Evolutionary conservation across 1,140 invertebrate species (phyloP).

Genomic region (Gryon sp.): DNA sequence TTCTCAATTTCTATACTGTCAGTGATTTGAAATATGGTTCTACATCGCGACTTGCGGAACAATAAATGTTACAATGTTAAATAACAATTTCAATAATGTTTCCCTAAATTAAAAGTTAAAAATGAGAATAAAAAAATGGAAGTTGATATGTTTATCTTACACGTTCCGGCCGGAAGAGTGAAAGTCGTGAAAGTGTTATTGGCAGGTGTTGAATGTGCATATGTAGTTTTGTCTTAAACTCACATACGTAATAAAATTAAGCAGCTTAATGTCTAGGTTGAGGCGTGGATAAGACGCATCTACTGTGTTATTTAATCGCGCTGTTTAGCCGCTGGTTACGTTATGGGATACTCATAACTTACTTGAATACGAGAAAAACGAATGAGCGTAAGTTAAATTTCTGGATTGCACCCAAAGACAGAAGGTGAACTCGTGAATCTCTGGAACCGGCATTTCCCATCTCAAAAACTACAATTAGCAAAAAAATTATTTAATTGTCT

Average conservation of each 20-base stretch:
- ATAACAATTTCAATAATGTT: too few relatives aligned
- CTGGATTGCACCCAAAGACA: conserved; percentile 83
- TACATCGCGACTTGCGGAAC: too few relatives aligned
- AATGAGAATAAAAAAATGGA: background rate
- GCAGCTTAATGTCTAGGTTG: conserved; percentile 13
- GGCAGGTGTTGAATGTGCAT: conserved; percentile 36
- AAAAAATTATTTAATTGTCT: conserved; percentile 47
- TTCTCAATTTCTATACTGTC: too few relatives aligned
- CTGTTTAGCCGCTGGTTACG: conserved; percentile 5
- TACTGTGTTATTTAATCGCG: conserved; percentile 23
- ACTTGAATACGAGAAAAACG: conserved; percentile 84
- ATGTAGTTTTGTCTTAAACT: background rate
- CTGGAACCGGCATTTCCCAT: conserved; percentile 82
- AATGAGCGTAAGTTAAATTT: conserved; percentile 82
- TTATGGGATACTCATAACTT: conserved; percentile 72
- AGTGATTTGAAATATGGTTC: too few relatives aligned
- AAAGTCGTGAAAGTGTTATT: conserved; percentile 54
- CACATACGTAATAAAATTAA: conserved; percentile 11
- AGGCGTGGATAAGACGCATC: conserved; percentile 2
- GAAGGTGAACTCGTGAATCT: conserved; percentile 83
- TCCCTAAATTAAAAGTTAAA: too few relatives aligned
- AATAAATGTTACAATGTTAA: too few relatives aligned
- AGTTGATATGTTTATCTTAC: conserved; percentile 9
- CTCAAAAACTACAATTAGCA: conserved; percentile 85
- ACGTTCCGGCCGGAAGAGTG: conserved; percentile 25